A percentile compares a stretch with the other conserved stretches of the same genome.
phyloP scores from a whole-genome alignment of 2,797 vertebrate species.

The Ambastaia sidthimunki region DNA sequence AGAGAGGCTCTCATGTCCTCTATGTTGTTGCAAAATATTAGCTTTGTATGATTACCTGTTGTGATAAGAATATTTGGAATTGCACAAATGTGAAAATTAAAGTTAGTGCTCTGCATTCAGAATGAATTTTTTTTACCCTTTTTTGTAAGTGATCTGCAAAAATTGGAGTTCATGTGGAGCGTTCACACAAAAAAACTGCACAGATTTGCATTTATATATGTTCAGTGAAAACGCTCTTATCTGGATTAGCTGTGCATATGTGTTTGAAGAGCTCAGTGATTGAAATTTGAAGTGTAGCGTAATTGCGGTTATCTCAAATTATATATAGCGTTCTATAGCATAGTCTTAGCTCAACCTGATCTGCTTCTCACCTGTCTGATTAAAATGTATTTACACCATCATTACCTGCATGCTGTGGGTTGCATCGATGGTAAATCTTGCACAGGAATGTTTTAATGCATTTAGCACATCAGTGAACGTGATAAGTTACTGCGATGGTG shows the following conservation, averaged over 20 bases:
- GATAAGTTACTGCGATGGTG: neutral
- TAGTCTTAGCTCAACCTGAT: neutral
- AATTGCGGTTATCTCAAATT: neutral
- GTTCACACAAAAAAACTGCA: too few species aligned
- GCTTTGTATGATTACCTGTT: neutral
- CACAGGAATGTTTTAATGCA: conserved; percentile 34
- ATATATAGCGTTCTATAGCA: neutral
- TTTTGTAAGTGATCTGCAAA: too few species aligned
- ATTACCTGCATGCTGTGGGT: conserved; percentile 16
- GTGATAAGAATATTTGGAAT: neutral
- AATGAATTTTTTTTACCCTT: too few species aligned
- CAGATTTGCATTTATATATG: neutral
- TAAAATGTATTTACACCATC: conserved; percentile 14
- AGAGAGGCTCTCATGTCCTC: too few species aligned
- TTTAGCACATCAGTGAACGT: neutral
- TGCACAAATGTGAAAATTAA: too few species aligned
- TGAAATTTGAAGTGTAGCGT: too few species aligned
- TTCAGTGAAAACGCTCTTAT: neutral
- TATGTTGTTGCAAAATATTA: neutral
- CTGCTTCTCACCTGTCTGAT: neutral
- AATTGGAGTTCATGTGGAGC: too few species aligned
- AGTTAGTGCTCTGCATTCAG: too few species aligned
- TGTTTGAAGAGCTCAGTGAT: too few species aligned
- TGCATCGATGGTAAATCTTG: conserved; percentile 16
- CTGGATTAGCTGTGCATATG: too few species aligned